Percentiles rank a stretch among this genome's conserved stretches.
These are phyloP conservation scores for Hemithea aestivaria DNA, from an alignment of 2,888 invertebrate genomes.

Conservation along the genomic window DNA sequence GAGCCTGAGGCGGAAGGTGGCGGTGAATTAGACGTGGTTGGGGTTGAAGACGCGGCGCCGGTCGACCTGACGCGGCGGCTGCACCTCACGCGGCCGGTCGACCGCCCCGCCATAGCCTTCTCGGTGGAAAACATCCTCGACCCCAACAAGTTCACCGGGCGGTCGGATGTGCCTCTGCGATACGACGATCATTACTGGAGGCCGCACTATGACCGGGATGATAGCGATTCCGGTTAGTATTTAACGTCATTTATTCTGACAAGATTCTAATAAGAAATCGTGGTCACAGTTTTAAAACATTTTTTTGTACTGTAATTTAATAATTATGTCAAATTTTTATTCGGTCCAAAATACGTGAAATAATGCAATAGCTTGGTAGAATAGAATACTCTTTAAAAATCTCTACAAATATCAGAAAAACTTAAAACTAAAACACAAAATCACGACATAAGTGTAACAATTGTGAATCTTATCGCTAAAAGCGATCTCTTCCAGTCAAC, in stretches of 20 bases:
- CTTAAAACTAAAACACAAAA: not conserved
- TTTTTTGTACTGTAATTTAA: too few relatives aligned
- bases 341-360: too few relatives aligned
- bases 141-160: slow-evolving; percentile 93
- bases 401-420: too few relatives aligned
- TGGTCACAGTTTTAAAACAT: not conserved
- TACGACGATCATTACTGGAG: slow-evolving; percentile 80
- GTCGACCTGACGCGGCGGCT: slow-evolving; percentile 72
- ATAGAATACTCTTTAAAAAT: too few relatives aligned
- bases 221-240: slow-evolving; percentile 77
- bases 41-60: slow-evolving; percentile 71
- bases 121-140: slow-evolving; percentile 95
- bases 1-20: slow-evolving; percentile 59
- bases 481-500: too few relatives aligned
- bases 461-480: too few relatives aligned
- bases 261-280: slow-evolving; percentile 4
- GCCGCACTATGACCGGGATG: slow-evolving; percentile 76
- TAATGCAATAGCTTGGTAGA: too few relatives aligned
- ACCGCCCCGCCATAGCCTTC: slow-evolving; percentile 84
- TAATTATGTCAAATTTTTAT: too few relatives aligned
- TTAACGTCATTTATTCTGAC: not conserved
- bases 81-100: slow-evolving; percentile 77
- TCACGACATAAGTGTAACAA: too few relatives aligned
- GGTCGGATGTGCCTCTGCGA: slow-evolving; percentile 73
- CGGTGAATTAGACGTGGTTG: slow-evolving; percentile 70